These are phyloP conservation scores for Andrena marginata DNA, from an alignment of 2,888 invertebrate species.

Conservation along the genomic window DNA sequence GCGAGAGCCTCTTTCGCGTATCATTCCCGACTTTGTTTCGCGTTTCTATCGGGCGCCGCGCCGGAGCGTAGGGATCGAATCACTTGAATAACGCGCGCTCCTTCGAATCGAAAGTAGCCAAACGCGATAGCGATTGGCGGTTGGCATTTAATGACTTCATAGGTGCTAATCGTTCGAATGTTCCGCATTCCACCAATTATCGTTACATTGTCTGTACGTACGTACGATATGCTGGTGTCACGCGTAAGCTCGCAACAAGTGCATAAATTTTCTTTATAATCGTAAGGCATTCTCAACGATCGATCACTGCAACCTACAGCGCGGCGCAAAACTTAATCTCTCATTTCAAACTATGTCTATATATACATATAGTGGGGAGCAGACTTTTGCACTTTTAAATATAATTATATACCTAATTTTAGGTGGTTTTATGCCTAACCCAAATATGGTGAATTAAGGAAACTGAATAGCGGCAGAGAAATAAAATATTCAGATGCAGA, in stretches of 20 bases:
- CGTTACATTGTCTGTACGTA: neutral
- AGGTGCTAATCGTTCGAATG: constrained; percentile 41
- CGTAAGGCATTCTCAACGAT: neutral
- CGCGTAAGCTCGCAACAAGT: neutral
- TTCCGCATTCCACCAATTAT: constrained; percentile 57
- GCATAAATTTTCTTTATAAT: neutral
- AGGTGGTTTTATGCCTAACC: no score
- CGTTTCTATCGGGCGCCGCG: neutral
- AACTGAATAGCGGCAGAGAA: no score
- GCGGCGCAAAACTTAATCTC: no score
- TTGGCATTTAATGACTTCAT: constrained; percentile 41
- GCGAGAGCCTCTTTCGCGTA: constrained; percentile 11
- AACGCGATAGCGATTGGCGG: neutral
- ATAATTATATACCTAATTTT: no score
- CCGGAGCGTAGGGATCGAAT: neutral
- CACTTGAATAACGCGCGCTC: constrained; percentile 3
- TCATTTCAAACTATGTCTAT: no score
- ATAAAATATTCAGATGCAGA: no score
- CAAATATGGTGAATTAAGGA: no score
- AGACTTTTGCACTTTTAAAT: no score
- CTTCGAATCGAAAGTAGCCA: constrained; percentile 27
- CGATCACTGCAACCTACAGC: no score
- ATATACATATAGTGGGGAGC: no score
- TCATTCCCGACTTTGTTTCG: constrained; percentile 4
- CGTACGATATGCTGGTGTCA: neutral